Conservation (phyloP, 2,888 invertebrate species). For the Rhagonycha fulva region DNA sequence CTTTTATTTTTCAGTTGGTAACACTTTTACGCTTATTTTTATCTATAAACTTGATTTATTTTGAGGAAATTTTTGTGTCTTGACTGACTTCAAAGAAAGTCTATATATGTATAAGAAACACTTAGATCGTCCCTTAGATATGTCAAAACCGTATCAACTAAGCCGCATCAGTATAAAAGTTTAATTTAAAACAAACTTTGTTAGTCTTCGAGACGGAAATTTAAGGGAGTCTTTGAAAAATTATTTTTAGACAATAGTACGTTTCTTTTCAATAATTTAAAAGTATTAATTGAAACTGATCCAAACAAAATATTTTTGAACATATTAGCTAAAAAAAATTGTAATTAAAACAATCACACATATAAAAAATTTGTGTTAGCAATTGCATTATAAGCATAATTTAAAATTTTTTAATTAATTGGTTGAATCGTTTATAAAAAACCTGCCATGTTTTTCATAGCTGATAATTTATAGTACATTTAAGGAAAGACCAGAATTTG, state of each 20-base stretch:
- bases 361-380: too few species aligned
- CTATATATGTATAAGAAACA: not conserved
- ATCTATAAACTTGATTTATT: not conserved
- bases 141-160: not conserved
- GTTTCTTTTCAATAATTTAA: too few species aligned
- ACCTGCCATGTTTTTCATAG: too few species aligned
- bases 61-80: not conserved
- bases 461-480: too few species aligned
- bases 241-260: not conserved
- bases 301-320: too few species aligned
- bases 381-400: too few species aligned
- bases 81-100: not conserved
- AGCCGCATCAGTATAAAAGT: not conserved
- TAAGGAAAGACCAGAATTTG: too few species aligned
- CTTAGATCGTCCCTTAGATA: not conserved
- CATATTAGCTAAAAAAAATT: too few species aligned
- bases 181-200: not conserved
- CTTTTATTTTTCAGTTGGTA: not conserved
- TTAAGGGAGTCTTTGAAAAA: not conserved
- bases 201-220: not conserved
- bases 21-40: not conserved
- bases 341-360: too few species aligned
- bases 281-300: too few species aligned
- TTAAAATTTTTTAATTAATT: too few species aligned
- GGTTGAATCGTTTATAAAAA: too few species aligned